These are phyloP conservation scores for Gerris lacustris DNA, from an alignment of 2,888 invertebrate genomes.

Conservation along the genomic window DNA sequence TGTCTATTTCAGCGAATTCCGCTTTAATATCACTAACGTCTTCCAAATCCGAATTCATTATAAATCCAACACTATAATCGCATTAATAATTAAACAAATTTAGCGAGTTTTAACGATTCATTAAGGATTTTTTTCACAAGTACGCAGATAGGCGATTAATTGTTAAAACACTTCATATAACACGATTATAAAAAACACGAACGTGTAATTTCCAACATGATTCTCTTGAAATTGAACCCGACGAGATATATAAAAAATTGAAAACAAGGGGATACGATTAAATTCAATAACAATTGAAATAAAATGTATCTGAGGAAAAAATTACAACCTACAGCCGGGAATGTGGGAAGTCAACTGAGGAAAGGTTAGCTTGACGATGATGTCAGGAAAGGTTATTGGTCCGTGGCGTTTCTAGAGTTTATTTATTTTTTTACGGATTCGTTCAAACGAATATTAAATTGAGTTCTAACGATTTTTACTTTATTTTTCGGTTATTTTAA, in stretches of 20 bases:
- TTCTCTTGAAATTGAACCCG: too few species aligned
- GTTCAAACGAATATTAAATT: background rate
- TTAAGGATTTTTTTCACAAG: too few species aligned
- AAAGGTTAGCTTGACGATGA: background rate
- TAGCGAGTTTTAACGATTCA: too few species aligned
- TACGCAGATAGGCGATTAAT: too few species aligned
- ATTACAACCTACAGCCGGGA: background rate
- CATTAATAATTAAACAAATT: background rate
- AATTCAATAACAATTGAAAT: too few species aligned
- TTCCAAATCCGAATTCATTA: constrained; percentile 1
- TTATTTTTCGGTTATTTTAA: background rate
- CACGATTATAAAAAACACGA: too few species aligned
- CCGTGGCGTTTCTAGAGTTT: background rate
- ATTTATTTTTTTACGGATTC: constrained; percentile 1
- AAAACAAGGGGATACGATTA: too few species aligned
- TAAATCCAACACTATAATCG: background rate
- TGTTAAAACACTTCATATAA: too few species aligned
- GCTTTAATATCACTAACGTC: constrained; percentile 45
- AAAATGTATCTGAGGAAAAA: too few species aligned
- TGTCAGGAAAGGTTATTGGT: constrained; percentile 6
- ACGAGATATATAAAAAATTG: too few species aligned
- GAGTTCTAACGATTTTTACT: background rate
- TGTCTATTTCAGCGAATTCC: constrained; percentile 58
- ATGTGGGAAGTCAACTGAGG: constrained; percentile 3
- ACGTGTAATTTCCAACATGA: too few species aligned